Conservation (phyloP, 2,113 vertebrate genomes). For the Paramisgurnus dabryanus region DNA sequence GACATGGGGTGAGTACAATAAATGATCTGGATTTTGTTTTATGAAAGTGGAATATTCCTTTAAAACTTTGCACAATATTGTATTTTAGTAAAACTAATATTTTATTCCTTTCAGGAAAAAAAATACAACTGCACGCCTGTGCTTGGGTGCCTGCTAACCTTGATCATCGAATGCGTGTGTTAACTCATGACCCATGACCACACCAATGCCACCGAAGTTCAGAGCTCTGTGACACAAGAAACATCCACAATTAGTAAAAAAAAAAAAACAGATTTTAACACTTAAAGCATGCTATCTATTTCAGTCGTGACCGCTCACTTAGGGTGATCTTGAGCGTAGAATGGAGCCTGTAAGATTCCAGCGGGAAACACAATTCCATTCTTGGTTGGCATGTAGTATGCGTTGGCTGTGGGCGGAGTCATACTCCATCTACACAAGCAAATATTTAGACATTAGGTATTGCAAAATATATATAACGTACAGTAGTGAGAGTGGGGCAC, state of each 20-base stretch:
- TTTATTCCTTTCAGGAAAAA: neutral
- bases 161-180: conserved; percentile 98
- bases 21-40: no score
- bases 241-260: neutral
- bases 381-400: conserved; percentile 97
- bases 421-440: conserved; percentile 88
- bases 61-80: no score
- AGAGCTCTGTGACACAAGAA: conserved; percentile 78
- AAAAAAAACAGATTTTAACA: neutral
- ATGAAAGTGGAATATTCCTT: no score
- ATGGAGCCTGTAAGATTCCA: conserved; percentile 95
- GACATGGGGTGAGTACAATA: no score
- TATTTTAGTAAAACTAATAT: no score
- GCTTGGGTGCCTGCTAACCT: conserved; percentile 74
- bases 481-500: no score
- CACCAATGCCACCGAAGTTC: conserved; percentile 96
- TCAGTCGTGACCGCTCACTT: conserved; percentile 81
- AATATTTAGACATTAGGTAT: neutral
- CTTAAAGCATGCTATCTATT: conserved; percentile 1
- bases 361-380: conserved; percentile 97
- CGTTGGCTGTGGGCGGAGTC: conserved; percentile 97
- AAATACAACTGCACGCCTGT: neutral
- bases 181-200: conserved; percentile 98
- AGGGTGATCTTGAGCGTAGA: conserved; percentile 91
- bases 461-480: no score